Percentiles rank a stretch among this genome's conserved stretches.
Evolutionary conservation across 2,113 vertebrate species (phyloP).

Genomic region (Willisornis vidua): DNA sequence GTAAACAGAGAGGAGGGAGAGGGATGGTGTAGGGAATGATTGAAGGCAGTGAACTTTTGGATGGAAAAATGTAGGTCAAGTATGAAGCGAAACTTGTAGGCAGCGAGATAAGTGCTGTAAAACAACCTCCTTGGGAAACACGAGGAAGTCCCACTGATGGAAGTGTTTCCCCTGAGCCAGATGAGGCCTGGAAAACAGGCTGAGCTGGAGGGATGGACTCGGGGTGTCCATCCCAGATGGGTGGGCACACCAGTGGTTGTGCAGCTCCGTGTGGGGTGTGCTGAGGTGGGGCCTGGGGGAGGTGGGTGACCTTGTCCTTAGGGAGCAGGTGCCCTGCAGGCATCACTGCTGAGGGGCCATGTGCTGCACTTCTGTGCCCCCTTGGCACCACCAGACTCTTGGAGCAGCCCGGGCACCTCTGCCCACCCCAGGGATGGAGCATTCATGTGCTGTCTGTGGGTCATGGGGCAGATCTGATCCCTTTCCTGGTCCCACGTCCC

Average conservation of each 20-base stretch:
- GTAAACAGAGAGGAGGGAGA: slow-evolving; percentile 52
- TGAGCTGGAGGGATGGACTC: neutral
- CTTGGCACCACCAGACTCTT: too few species aligned
- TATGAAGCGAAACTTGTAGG: slow-evolving; percentile 27
- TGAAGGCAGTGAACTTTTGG: slow-evolving; percentile 60
- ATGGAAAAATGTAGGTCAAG: slow-evolving; percentile 61
- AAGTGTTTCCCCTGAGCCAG: neutral
- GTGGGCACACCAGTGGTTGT: accelerated
- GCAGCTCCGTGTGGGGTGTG: neutral
- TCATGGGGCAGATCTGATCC: too few species aligned
- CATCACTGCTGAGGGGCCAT: too few species aligned
- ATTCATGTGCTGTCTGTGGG: too few species aligned
- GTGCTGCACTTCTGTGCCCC: too few species aligned
- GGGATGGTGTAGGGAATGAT: slow-evolving; percentile 21
- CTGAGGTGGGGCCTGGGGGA: too few species aligned
- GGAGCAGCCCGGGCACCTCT: too few species aligned
- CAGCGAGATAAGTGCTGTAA: neutral
- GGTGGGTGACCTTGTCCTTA: too few species aligned
- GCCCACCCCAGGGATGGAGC: too few species aligned
- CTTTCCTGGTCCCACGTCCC: neutral
- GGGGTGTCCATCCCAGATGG: neutral
- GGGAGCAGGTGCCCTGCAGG: too few species aligned
- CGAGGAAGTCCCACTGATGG: neutral
- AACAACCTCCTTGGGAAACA: neutral
- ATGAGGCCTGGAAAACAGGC: neutral